phyloP scores from a whole-genome alignment of 1,140 invertebrate species.

The Drosophila mojavensis region DNA sequence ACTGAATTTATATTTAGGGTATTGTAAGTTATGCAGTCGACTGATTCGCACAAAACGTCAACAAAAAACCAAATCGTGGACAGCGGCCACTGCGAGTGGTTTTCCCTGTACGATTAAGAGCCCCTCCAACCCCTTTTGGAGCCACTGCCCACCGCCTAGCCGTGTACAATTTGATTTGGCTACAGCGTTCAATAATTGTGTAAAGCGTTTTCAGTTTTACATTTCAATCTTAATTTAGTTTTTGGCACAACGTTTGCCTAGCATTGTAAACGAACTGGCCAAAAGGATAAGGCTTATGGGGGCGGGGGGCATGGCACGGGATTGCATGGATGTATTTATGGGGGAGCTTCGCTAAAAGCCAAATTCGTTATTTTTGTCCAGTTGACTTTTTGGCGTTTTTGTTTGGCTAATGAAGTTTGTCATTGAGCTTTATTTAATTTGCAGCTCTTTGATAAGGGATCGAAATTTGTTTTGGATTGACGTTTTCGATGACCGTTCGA shows the following conservation, averaged over 20 bases:
- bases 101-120: slow-evolving; percentile 74
- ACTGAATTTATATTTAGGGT: slow-evolving; percentile 80
- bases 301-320: too few species aligned
- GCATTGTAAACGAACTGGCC: slow-evolving; percentile 38
- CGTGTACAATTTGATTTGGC: slow-evolving; percentile 31
- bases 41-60: slow-evolving; percentile 70
- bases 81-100: slow-evolving; percentile 56
- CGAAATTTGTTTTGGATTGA: background rate
- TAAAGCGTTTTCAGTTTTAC: slow-evolving; percentile 84
- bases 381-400: slow-evolving; percentile 61
- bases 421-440: slow-evolving; percentile 83
- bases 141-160: background rate
- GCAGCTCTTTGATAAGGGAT: slow-evolving; percentile 34
- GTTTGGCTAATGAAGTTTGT: slow-evolving; percentile 78
- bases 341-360: slow-evolving; percentile 21
- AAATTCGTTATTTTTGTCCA: slow-evolving; percentile 77
- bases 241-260: slow-evolving; percentile 76
- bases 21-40: slow-evolving; percentile 84
- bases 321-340: background rate
- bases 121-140: background rate
- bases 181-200: slow-evolving; percentile 77
- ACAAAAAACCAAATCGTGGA: slow-evolving; percentile 35
- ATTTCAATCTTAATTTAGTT: slow-evolving; percentile 84
- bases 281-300: background rate
- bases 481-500: slow-evolving; percentile 3